Percentiles rank a stretch among this genome's conserved stretches.
These are phyloP conservation scores for Lasiommata megera DNA, from an alignment of 2,888 invertebrate genomes.

Conservation along the genomic window DNA sequence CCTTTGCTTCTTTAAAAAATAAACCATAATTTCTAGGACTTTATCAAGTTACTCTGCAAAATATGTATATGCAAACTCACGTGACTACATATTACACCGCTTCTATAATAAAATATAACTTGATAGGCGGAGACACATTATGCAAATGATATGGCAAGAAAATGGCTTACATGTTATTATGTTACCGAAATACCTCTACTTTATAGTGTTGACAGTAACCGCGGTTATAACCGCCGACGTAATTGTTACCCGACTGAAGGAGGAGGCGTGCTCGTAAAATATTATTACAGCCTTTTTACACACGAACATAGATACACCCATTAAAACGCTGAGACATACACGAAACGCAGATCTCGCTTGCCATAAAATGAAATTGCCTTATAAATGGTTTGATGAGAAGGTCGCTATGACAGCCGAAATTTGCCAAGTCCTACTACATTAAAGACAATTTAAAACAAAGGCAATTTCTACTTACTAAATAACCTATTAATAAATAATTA, in stretches of 20 bases:
- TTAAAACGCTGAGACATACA: background rate
- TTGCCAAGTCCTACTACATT: no score
- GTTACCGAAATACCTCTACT: background rate
- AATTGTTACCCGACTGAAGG: background rate
- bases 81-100: no score
- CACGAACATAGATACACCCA: background rate
- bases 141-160: background rate
- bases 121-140: background rate
- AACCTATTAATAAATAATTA: no score
- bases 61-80: no score
- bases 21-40: no score
- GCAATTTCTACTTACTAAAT: no score
- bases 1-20: no score
- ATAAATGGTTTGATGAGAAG: no score
- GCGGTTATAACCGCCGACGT: background rate
- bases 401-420: no score
- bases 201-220: background rate
- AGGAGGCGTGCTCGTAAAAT: background rate
- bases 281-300: background rate
- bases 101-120: background rate
- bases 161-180: constrained; percentile 3
- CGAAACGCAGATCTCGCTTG: background rate
- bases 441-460: no score
- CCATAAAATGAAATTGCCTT: no score
- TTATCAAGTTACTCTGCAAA: no score